A percentile compares a stretch with the other conserved stretches of the same genome.
Evolutionary conservation across 2,113 vertebrate genomes (phyloP).

Genomic region (Petrocephalus microphthalmus): DNA sequence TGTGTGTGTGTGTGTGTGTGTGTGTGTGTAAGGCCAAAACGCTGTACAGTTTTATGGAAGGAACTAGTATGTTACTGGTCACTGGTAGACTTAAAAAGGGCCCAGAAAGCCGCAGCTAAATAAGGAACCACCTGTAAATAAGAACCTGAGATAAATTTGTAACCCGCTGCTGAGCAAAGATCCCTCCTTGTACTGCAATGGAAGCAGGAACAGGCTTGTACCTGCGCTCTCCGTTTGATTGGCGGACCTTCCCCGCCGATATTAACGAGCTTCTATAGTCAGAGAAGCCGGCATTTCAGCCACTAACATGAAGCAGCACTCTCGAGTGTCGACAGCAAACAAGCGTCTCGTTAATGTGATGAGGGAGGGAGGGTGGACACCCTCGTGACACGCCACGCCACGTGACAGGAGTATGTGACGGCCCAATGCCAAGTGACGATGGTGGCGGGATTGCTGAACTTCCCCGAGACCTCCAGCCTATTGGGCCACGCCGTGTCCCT

Average conservation of each 20-base stretch:
- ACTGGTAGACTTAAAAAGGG: not conserved
- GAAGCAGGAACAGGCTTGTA: not conserved
- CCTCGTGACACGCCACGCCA: too few relatives aligned
- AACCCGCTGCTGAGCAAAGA: not conserved
- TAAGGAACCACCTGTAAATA: not conserved
- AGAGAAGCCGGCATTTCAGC: not conserved
- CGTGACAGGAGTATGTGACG: not conserved
- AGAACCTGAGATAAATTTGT: not conserved
- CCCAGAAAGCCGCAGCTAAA: not conserved
- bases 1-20: too few relatives aligned
- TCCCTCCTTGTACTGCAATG: not conserved
- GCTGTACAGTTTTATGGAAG: not conserved
- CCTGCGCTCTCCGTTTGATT: not conserved
- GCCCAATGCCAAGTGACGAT: not conserved
- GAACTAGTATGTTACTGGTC: not conserved
- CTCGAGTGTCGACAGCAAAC: not conserved
- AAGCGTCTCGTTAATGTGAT: not conserved
- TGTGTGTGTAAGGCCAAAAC: not conserved
- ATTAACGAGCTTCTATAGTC: not conserved
- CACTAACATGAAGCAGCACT: not conserved
- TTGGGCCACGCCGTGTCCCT: not conserved
- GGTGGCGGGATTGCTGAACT: not conserved
- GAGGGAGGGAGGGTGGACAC: not conserved
- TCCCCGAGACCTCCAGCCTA: constrained; percentile 29
- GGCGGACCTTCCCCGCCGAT: not conserved